phyloP scores from a whole-genome alignment of 1,140 invertebrate genomes.

The Rhizoglyphus robini region DNA sequence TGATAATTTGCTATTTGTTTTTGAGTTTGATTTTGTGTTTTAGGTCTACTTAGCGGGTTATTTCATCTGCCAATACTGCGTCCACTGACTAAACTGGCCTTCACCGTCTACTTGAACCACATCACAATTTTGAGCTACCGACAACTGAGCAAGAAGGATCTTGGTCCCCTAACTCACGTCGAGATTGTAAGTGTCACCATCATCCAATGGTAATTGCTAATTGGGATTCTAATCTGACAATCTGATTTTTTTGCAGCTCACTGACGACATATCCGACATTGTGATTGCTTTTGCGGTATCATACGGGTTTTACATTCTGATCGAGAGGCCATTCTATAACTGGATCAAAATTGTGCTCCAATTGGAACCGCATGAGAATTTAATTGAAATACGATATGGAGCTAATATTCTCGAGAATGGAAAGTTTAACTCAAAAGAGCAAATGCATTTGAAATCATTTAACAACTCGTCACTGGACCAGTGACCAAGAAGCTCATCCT shows the following conservation, averaged over 20 bases:
- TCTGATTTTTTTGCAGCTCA: neutral
- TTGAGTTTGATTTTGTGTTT: too few relatives aligned
- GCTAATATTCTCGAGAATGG: constrained; percentile 10
- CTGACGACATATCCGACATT: constrained; percentile 3
- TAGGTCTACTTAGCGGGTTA: neutral
- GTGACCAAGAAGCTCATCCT: too few relatives aligned
- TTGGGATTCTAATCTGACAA: too few relatives aligned
- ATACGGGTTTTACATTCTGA: constrained; percentile 15
- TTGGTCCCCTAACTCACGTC: neutral
- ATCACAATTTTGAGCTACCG: constrained; percentile 14
- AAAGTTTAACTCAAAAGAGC: too few relatives aligned
- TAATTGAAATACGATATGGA: neutral
- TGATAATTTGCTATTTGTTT: neutral
- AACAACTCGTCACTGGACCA: too few relatives aligned
- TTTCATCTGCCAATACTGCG: neutral
- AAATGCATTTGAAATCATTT: too few relatives aligned
- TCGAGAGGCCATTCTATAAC: constrained; percentile 16
- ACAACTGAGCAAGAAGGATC: constrained; percentile 2
- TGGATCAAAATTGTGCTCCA: constrained; percentile 12
- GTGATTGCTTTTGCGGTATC: constrained; percentile 4
- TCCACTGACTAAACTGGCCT: constrained; percentile 2
- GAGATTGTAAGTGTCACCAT: constrained; percentile 7
- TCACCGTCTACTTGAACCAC: constrained; percentile 14
- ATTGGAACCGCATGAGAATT: neutral
- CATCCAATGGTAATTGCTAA: too few relatives aligned